Conservation (phyloP, 2,797 vertebrate species). For the Cuniculus paca region DNA sequence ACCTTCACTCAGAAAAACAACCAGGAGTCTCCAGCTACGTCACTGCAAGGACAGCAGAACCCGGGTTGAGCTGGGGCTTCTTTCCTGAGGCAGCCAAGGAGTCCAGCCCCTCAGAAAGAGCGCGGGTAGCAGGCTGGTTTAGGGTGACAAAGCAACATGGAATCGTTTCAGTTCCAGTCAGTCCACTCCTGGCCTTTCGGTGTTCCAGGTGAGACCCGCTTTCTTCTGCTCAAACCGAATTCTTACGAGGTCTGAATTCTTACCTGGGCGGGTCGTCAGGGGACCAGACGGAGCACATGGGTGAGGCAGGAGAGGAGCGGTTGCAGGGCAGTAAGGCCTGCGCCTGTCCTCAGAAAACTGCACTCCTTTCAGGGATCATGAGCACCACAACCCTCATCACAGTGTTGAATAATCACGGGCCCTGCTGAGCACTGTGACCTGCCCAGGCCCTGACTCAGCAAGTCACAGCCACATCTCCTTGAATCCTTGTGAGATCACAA, state of each 20-base stretch:
- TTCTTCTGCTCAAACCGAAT: background rate
- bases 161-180: background rate
- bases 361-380: background rate
- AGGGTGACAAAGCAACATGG: background rate
- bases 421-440: background rate
- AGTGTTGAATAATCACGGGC: accelerated
- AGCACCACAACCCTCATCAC: background rate
- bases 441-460: background rate
- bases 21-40: background rate
- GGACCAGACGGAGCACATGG: accelerated
- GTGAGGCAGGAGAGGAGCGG: background rate
- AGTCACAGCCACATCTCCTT: background rate
- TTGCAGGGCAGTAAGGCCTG: background rate
- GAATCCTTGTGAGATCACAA: background rate
- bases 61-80: background rate
- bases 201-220: background rate
- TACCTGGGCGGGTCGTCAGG: no score
- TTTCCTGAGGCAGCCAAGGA: background rate
- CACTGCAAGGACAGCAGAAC: accelerated
- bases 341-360: background rate
- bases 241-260: background rate
- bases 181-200: background rate
- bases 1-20: background rate
- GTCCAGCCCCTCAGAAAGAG: background rate
- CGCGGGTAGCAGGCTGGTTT: background rate